Evolutionary conservation across 2,888 invertebrate genomes (phyloP), one percentile per base, ranked within the genome.

Genomic region (Lacanobia wlatinum): DNA sequence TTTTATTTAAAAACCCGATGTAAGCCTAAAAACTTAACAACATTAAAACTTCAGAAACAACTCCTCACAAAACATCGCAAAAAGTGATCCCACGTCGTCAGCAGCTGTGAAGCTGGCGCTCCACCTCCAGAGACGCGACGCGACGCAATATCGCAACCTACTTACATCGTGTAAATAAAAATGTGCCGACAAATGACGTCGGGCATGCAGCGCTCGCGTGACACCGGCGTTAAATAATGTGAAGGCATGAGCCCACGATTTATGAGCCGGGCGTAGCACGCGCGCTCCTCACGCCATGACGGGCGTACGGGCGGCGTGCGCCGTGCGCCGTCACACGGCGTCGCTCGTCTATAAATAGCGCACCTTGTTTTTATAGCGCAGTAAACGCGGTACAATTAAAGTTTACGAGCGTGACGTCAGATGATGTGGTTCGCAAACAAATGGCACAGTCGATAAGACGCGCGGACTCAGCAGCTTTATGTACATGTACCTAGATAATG

Each of bases 201-300:
- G 81, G 70, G 80, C 68, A 73, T 80, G 80, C 84, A 84, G 85
- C 83, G 77, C 82, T 91, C 82, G 89, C 92, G 90, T 91, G 92
- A 82, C 81, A 78, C 75, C 68, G 83, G 89, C 89, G 90, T 89
- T 91, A 91, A 90, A 90, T 90, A 91, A 90, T 87, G 89, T 89
- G 88, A 87, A 89, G 89, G 89, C 88, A 90, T 86, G 89, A 85
- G 84, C 85, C 80, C 71, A 85, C 80, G 88, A 89, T 90, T 90
- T 90, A 89, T 87, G 86, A 82, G 73, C 73, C 61, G 62, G 73
- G 78, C 74, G 73, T 71, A 71, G 77, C 79, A 83, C 76, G 73
- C 83, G 84, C 87, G 84, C 86, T 84, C 87, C 82, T 82, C 89
- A 87, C 86, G 90, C 86, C 85, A 89, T 84, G 85, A 86, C 86